Percentiles rank a stretch among this genome's conserved stretches.
Conservation (phyloP, 2,888 invertebrate species). For the Sacculina carcini region DNA sequence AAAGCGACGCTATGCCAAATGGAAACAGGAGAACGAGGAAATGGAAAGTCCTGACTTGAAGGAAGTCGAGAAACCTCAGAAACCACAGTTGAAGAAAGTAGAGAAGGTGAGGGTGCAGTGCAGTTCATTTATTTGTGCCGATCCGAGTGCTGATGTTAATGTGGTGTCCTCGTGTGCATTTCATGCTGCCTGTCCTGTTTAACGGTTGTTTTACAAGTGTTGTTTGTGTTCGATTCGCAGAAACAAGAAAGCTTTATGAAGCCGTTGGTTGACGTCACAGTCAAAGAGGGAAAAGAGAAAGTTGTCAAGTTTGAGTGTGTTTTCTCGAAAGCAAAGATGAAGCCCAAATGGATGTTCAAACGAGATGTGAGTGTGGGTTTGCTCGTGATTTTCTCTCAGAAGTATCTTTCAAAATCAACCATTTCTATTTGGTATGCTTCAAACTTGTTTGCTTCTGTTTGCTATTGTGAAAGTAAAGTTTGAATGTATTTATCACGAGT, state of each 20-base stretch:
- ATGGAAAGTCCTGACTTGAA: constrained; percentile 82
- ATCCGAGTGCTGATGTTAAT: not conserved
- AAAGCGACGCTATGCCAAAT: constrained; percentile 30
- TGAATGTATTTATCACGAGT: no score
- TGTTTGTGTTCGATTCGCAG: constrained; percentile 24
- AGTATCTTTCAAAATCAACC: no score
- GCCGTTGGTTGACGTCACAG: constrained; percentile 75
- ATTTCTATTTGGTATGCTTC: no score
- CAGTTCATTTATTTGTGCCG: constrained; percentile 3
- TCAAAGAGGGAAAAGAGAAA: constrained; percentile 87
- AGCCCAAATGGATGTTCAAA: constrained; percentile 71
- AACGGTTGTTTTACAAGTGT: not conserved
- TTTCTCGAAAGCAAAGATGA: constrained; percentile 86
- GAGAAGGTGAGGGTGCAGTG: constrained; percentile 39
- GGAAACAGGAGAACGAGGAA: constrained; percentile 69
- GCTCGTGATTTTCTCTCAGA: not conserved
- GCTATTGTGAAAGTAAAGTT: no score
- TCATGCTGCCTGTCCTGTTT: not conserved
- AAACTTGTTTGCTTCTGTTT: no score
- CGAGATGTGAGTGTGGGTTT: constrained; percentile 48
- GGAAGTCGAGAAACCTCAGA: constrained; percentile 61
- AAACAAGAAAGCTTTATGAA: constrained; percentile 83
- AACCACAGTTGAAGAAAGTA: constrained; percentile 56
- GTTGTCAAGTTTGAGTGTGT: constrained; percentile 75
- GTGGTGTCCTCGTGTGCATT: not conserved